Conservation (phyloP, 2,113 vertebrate species). For the Delphinus delphis region DNA sequence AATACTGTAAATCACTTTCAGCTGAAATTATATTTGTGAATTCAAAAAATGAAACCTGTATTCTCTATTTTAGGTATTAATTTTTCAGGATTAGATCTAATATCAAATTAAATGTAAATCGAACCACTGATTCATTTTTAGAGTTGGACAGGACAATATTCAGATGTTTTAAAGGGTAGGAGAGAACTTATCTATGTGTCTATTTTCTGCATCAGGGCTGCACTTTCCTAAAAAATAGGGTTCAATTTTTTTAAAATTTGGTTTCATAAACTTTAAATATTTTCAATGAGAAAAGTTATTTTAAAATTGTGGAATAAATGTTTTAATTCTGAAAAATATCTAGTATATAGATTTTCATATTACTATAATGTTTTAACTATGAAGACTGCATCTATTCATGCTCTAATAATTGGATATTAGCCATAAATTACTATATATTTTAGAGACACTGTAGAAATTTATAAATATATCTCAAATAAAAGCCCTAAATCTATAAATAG, state of each 20-base stretch:
- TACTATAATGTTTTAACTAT: not conserved
- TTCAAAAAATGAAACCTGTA: not conserved
- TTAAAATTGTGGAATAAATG: not conserved
- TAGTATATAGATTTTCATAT: not conserved
- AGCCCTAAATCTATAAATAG: not conserved
- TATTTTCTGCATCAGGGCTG: not conserved
- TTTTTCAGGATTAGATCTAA: not conserved
- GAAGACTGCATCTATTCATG: not conserved
- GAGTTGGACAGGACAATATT: not conserved
- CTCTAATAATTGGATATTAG: not conserved
- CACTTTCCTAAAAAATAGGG: not conserved
- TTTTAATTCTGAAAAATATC: not conserved
- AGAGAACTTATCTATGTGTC: not conserved
- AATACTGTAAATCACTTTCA: slow-evolving; percentile 23
- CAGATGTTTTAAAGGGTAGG: not conserved
- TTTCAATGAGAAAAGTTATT: slow-evolving; percentile 21
- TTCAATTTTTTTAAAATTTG: not conserved
- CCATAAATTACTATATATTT: not conserved
- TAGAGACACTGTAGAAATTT: not conserved
- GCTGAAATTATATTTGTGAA: slow-evolving; percentile 12
- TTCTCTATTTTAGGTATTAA: not conserved
- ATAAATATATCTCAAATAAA: not conserved
- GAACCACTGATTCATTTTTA: slow-evolving; percentile 18
- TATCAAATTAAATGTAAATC: slow-evolving; percentile 19
- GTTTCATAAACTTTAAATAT: not conserved